Percentiles rank a stretch among this genome's conserved stretches.
These are phyloP conservation scores for Epicauta chinensis DNA, from an alignment of 1,140 invertebrate species.

Conservation along the genomic window DNA sequence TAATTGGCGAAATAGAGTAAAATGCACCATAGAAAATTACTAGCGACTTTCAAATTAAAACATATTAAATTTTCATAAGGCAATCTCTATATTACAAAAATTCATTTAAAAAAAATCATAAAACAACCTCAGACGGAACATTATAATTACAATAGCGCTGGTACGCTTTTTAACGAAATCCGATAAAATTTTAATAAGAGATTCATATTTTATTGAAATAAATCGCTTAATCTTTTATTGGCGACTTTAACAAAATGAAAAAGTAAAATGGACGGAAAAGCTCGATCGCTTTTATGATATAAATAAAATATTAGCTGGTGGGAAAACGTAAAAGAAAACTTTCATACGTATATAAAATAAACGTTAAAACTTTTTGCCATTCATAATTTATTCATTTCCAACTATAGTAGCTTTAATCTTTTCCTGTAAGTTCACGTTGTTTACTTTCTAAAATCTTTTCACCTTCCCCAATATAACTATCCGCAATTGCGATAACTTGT, in stretches of 20 bases:
- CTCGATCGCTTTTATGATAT: neutral
- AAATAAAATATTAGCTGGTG: neutral
- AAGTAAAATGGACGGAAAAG: neutral
- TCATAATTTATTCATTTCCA: neutral
- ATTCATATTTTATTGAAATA: too few species aligned
- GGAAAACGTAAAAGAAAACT: neutral
- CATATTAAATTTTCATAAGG: too few species aligned
- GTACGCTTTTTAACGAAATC: too few species aligned
- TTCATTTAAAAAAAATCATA: too few species aligned
- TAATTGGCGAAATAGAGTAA: too few species aligned
- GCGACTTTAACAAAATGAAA: constrained; percentile 1
- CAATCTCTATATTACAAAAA: too few species aligned
- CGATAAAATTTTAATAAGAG: too few species aligned
- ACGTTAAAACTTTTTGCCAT: neutral
- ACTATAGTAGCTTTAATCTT: constrained; percentile 12
- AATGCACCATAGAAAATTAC: too few species aligned
- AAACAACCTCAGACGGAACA: too few species aligned
- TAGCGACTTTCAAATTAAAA: too few species aligned
- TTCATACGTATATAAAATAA: neutral
- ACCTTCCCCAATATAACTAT: constrained; percentile 58
- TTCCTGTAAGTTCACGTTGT: constrained; percentile 64
- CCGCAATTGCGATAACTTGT: constrained; percentile 60
- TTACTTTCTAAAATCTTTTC: constrained; percentile 63
- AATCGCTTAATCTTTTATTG: too few species aligned
- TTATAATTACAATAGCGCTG: too few species aligned